Evolutionary conservation across 2,113 vertebrate species (phyloP).

Genomic region (Pteronura brasiliensis): DNA sequence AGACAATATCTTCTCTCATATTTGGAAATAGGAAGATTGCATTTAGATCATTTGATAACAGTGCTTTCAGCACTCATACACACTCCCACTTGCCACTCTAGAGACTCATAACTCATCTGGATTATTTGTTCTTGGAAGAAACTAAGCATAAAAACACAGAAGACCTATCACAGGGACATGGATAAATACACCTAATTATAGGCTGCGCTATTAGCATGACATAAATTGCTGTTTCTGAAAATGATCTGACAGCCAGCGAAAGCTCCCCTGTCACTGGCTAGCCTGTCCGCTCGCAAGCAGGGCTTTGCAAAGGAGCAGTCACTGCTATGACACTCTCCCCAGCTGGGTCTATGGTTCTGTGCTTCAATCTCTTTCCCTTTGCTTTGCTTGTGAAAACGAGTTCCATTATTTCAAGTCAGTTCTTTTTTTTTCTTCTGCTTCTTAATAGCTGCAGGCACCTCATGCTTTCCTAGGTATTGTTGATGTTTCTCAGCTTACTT

Average conservation of each 20-base stretch:
- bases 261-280: constrained; percentile 39
- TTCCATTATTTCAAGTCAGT: neutral
- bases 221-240: constrained; percentile 68
- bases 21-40: neutral
- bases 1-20: neutral
- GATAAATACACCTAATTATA: constrained; percentile 71
- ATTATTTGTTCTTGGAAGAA: constrained; percentile 59
- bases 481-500: neutral
- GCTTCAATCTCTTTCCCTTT: neutral
- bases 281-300: neutral
- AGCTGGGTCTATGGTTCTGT: neutral
- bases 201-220: constrained; percentile 51
- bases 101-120: constrained; percentile 16
- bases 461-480: neutral
- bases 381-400: constrained; percentile 33
- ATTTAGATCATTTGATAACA: neutral
- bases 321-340: neutral
- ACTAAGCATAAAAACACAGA: neutral
- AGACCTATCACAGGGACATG: constrained; percentile 34
- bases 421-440: neutral
- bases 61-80: neutral
- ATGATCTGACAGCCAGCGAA: constrained; percentile 49
- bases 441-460: neutral
- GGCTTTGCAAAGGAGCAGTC: neutral
- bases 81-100: neutral